A percentile compares a stretch with the other conserved stretches of the same genome.
These are phyloP conservation scores for Trichomycterus rosablanca DNA, from an alignment of 2,113 vertebrate genomes.

Conservation along the genomic window DNA sequence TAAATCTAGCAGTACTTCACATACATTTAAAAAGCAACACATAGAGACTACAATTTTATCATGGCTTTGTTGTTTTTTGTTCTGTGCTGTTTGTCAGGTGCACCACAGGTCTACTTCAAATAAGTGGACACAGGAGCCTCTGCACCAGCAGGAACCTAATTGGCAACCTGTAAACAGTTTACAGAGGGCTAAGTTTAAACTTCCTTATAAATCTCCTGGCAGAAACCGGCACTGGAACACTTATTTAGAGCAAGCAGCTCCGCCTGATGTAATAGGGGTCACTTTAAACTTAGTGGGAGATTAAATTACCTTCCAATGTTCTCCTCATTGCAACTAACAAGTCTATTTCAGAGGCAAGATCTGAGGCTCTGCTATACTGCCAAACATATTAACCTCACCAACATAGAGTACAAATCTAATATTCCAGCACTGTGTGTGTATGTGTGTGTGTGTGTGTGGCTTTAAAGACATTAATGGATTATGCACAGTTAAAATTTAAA, in stretches of 20 bases:
- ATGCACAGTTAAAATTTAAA: too few species aligned
- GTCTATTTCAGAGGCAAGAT: slow-evolving; percentile 44
- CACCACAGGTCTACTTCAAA: not conserved
- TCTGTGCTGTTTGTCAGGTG: not conserved
- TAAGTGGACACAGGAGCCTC: not conserved
- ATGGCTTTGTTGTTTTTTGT: not conserved
- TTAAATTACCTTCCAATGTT: slow-evolving; percentile 46
- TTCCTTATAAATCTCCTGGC: not conserved
- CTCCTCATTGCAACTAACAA: slow-evolving; percentile 47
- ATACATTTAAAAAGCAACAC: not conserved
- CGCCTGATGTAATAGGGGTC: slow-evolving; percentile 33
- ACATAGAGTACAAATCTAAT: slow-evolving; percentile 21
- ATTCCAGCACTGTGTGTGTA: not conserved
- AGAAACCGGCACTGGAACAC: slow-evolving; percentile 9
- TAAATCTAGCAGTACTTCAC: too few species aligned
- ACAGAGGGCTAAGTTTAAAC: slow-evolving; percentile 4
- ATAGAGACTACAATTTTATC: not conserved
- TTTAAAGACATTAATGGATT: too few species aligned
- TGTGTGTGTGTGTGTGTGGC: slow-evolving; percentile 7
- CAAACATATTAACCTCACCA: slow-evolving; percentile 43
- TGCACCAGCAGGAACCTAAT: slow-evolving; percentile 7
- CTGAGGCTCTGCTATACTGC: slow-evolving; percentile 19
- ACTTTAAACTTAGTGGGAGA: slow-evolving; percentile 45
- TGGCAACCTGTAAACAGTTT: slow-evolving; percentile 4
- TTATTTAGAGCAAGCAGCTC: slow-evolving; percentile 39